A percentile compares a stretch with the other conserved stretches of the same genome.
Conservation (phyloP, 2,113 vertebrate genomes). For the Onychostoma macrolepis region DNA sequence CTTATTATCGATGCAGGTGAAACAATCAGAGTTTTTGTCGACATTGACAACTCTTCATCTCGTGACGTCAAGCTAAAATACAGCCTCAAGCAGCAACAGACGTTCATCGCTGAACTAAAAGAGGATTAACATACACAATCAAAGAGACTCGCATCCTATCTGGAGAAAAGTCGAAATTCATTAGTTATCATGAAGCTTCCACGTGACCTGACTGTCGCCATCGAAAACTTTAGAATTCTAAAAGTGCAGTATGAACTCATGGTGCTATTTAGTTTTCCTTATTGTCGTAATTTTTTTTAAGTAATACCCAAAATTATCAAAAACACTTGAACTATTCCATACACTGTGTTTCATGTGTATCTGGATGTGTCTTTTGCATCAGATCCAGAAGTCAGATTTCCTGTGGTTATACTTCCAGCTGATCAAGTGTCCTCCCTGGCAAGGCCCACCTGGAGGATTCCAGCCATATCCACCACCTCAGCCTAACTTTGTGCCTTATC, state of each 20-base stretch:
- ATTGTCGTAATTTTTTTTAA: not conserved
- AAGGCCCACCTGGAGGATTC: not conserved
- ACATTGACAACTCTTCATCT: too few species aligned
- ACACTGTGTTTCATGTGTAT: slow-evolving; percentile 65
- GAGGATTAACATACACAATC: slow-evolving; percentile 3
- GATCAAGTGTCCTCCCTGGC: not conserved
- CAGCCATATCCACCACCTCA: slow-evolving; percentile 15
- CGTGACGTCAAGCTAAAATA: slow-evolving; percentile 71
- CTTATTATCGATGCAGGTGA: slow-evolving; percentile 61
- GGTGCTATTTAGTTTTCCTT: slow-evolving; percentile 53
- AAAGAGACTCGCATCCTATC: slow-evolving; percentile 60
- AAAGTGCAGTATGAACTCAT: slow-evolving; percentile 69
- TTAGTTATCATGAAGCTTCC: slow-evolving; percentile 63
- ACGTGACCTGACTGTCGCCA: slow-evolving; percentile 17
- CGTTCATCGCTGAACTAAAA: slow-evolving; percentile 64
- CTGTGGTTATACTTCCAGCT: slow-evolving; percentile 67
- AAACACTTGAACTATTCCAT: too few species aligned
- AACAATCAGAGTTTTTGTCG: too few species aligned
- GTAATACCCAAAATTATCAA: too few species aligned
- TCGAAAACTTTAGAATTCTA: slow-evolving; percentile 69
- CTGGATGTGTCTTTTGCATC: slow-evolving; percentile 74
- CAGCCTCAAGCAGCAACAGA: slow-evolving; percentile 56
- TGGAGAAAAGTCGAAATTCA: slow-evolving; percentile 52
- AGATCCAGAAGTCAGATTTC: slow-evolving; percentile 68
- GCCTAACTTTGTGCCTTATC: not conserved